phyloP scores from a whole-genome alignment of 2,888 invertebrate genomes.

The Pseudeuparius sepicola region DNA sequence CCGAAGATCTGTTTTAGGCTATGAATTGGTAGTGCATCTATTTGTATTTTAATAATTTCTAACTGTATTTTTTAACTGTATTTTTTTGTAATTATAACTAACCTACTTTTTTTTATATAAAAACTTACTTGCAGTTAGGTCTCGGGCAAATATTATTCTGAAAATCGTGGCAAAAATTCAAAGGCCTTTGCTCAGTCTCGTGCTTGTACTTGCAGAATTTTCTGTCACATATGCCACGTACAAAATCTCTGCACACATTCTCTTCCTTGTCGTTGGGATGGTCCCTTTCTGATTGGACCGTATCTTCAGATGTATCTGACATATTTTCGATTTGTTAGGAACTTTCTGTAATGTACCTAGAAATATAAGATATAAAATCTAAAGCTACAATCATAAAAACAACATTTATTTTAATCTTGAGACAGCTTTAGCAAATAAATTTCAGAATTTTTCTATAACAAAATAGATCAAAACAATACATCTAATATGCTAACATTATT shows the following conservation, averaged over 20 bases:
- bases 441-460: too few species aligned
- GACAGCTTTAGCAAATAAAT: too few species aligned
- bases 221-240: constrained; percentile 47
- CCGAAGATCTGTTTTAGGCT: too few species aligned
- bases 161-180: constrained; percentile 53
- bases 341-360: constrained; percentile 3
- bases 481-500: too few species aligned
- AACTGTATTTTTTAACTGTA: too few species aligned
- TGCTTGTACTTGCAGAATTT: constrained; percentile 46
- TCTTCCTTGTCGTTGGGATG: constrained; percentile 31
- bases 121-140: constrained; percentile 51
- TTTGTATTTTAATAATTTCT: too few species aligned
- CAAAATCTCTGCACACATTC: constrained; percentile 47
- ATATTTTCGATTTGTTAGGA: constrained; percentile 20
- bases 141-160: constrained; percentile 70
- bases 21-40: too few species aligned
- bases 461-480: too few species aligned
- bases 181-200: constrained; percentile 37
- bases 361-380: constrained; percentile 4
- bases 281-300: constrained; percentile 26
- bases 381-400: background rate
- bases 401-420: too few species aligned
- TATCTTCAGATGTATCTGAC: constrained; percentile 35
- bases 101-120: too few species aligned
- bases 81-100: too few species aligned